Evolutionary conservation across 2,888 invertebrate species (phyloP), one percentile per base, ranked within the genome.

Genomic region (Halictus ligatus): DNA sequence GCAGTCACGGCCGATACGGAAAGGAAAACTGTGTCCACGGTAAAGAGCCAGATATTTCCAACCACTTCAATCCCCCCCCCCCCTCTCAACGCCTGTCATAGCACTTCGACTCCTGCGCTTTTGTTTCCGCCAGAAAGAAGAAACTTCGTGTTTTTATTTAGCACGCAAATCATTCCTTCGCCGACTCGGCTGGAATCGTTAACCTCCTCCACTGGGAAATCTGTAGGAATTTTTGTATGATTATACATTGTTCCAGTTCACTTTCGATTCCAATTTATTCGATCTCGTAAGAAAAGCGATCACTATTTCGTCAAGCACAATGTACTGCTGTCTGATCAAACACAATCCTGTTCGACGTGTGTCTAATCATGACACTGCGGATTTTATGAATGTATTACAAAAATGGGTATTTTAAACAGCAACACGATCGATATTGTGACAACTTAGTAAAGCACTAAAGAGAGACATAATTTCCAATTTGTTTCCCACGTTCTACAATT

Each of bases 21-120:
- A 64, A 73, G 72, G 35, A 50, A 64, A 83, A 71, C 78, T 21
- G 43, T 72, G 72, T 58, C 29, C 46, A 48, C 18, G 73, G n/a
- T 35, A 10, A 54, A n/a, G 25, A 67, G 46, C 21, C 69, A 15
- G 29, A 21, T 35, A 48, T 76, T 76, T 29, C 50, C 64, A 8
- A 60, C 10, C 0, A 25, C 8, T 13, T 4, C 35, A 13, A 69
- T 69, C 25, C 46, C 13, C 18, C 40, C 40, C 13, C 18, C 40
- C 40, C 29, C 0, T 40, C 40, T 69, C 60, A 75, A 80, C 75
- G 75, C 12, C 60, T 69, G 80, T 75, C 80, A 71, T 48, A 10
- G 67, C 35, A 18, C 67, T 10, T 21, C 6, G 35, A 69, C 67
- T 40, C 18, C 35, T 3, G 3, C 10, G 21, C 67, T 21, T 35